Base-by-base conservation (phyloP, 2,113 vertebrate genomes). In the Bubalus kerabau region DNA sequence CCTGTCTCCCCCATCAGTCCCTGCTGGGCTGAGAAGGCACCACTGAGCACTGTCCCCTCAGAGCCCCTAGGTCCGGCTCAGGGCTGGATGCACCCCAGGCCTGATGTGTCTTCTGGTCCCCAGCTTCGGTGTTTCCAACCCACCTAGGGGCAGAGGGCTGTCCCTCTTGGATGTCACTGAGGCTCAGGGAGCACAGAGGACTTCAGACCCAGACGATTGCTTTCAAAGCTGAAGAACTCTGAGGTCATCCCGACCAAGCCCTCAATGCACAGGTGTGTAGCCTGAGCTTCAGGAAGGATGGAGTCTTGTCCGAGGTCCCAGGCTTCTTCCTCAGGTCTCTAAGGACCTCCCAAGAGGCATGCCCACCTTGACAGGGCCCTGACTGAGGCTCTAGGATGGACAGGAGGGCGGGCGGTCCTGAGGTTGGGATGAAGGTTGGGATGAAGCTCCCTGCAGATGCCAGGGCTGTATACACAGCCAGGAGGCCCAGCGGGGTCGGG, bases 261-360 rank as follows among this genome's bases (percentile, higher is more conserved):
- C 15, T 76, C 56, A 12, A 4, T 52, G 19, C 32, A 10, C 17
- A 56, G 21, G 19, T 10, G n/a, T 43, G 2, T 7, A 59, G 26
- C 19, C 46, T n/a, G 19, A 80, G 67, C 30, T 62, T 71, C 50
- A n/a, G 46, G 43, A 46, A 60, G 24, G 23, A 32, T 0, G 0
- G 21, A 43, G 14, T 57, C 67, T 64, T 10, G 12, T 48, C n/a
- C 5, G 1, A n/a, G 8, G 54, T 17, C 60, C 67, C 14, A 16
- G 95, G 48, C n/a, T 82, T 93, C 48, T 91, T 30, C 54, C 57
- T 32, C 87, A 54, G 9, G 26, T 36, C 82, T 74, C 74, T 76
- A 16, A 50, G 86, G 62, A 67, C 59, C 80, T 60, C 46, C 80
- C 32, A 7, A 32, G 87, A 91, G 89, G 15, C 24, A 50, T 12